Evolutionary conservation across 2,888 invertebrate species (phyloP), one percentile per base, ranked within the genome.

Genomic region (Nephrocerus scutellatus): DNA sequence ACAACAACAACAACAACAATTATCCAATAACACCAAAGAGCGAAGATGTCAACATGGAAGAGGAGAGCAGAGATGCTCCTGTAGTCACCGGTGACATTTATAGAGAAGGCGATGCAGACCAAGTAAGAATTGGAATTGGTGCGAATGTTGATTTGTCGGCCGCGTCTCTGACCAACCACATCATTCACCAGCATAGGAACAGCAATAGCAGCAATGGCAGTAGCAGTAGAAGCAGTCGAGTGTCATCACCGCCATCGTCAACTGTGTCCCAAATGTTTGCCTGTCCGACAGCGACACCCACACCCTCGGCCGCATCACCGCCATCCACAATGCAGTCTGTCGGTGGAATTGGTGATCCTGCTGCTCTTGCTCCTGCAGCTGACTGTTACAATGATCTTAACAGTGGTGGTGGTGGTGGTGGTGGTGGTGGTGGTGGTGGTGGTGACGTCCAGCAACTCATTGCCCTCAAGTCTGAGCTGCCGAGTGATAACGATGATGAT

Each of bases 401-500:
- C n/a, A 19, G 26, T 25, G 12, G 13, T 16, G 16, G 12, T 25
- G 25, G 26, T 16, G 35, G 20, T n/a, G 35, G 26, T 16, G 30
- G 15, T 30, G 23, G 14, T 30, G 23, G 23, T 37, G 36, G 15
- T 9, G 14, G 25, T 24, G 46, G 39, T 42, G 41, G 39, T 41
- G 49, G 42, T 43, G 42, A 48, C 36, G 40, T 38, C 21, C 35
- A 43, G 29, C 19, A 36, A 20, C 13, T 4, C 13, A 21, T 20
- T 29, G 21, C 16, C 6, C 7, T 6, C 13, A 26, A 26, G 15
- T 18, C 15, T 30, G 19, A 30, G 8, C 10, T 9, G 6, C 3
- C 9, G 10, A 23, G 13, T 21, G 33, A 19, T 22, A 22, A 21
- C 10, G 22, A 21, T 33, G 33, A 38, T 19, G 19, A 30, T 25